Evolutionary conservation across 1,140 invertebrate genomes (phyloP), one percentile per base, ranked within the genome.

Genomic region (Drosophila carrolli): DNA sequence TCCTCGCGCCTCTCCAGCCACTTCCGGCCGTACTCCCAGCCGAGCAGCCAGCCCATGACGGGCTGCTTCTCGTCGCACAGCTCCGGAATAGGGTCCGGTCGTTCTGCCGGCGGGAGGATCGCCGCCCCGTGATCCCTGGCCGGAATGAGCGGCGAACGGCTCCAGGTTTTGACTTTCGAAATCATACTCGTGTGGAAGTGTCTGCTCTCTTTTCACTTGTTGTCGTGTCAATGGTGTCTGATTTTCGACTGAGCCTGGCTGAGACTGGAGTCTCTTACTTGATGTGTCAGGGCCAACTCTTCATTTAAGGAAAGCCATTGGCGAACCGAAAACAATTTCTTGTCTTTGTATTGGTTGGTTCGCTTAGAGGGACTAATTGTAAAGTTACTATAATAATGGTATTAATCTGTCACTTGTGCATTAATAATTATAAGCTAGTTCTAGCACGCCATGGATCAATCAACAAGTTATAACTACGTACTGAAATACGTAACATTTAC

Each of bases 11-110:
- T 43, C 16, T 61, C 50, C 16, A 75, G 43, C 72, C 72, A 75
- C 16, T 56, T 75, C 27, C 72, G 40, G 4, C 72, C 72, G 40
- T 75, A 75, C 35, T 75, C 72, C 72, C 71, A 75, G 13, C 70
- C 72, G 13, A 75, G 46, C 10, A 75, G 37, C 51, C 40, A 63
- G 2, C 50, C 16, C 72, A 75, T 75, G n/a, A 11, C 27, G 0
- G 43, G 27, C 8, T 37, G 37, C 37, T 32, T 46, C 11, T 65
- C 72, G 1, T 56, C 72, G 27, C 51, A 37, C 11, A 38, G 9
- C n/a, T 70, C 16, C 29, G 44, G 51, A 35, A 63, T 75, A 32
- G 71, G 53, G 2, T 50, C 44, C 29, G 67, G 65, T 0, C 65
- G 51, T 2, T 19, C 8, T 9, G 27, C 37, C 27, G 50, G 13